Evolutionary conservation across 2,888 invertebrate genomes (phyloP).

Genomic region (Oxycera nigricornis): DNA sequence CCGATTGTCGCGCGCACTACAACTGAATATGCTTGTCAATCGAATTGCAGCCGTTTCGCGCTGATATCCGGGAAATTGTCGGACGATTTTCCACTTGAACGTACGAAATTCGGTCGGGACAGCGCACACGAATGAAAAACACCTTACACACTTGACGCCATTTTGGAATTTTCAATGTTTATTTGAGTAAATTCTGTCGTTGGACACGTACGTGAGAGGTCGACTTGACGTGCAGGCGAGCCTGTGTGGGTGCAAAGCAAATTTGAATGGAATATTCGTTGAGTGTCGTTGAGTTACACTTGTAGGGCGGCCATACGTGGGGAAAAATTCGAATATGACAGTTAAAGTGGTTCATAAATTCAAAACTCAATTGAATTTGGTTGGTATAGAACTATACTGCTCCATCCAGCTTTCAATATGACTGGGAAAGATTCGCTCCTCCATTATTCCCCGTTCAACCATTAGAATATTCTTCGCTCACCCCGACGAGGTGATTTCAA

Average conservation of each 20-base stretch:
- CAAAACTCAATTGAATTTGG: too few relatives aligned
- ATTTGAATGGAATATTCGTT: conserved; percentile 4
- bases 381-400: too few relatives aligned
- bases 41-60: background rate
- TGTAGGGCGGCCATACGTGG: background rate
- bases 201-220: conserved; percentile 31
- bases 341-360: too few relatives aligned
- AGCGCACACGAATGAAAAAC: conserved; percentile 39
- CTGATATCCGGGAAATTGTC: background rate
- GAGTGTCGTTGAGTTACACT: background rate
- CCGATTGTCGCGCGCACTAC: background rate
- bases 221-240: conserved; percentile 1
- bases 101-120: conserved; percentile 8
- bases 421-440: too few relatives aligned
- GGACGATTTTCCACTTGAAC: conserved; percentile 7
- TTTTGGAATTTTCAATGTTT: conserved; percentile 40
- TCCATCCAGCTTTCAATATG: too few relatives aligned
- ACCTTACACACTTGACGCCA: conserved; percentile 46
- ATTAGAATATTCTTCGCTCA: too few relatives aligned
- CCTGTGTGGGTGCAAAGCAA: conserved; percentile 28
- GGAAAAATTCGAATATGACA: too few relatives aligned
- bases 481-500: too few relatives aligned
- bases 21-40: background rate
- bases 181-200: conserved; percentile 34
- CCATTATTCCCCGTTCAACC: too few relatives aligned